Evolutionary conservation across 2,113 vertebrate genomes (phyloP).

Genomic region (Hydrochoerus hydrochaeris): DNA sequence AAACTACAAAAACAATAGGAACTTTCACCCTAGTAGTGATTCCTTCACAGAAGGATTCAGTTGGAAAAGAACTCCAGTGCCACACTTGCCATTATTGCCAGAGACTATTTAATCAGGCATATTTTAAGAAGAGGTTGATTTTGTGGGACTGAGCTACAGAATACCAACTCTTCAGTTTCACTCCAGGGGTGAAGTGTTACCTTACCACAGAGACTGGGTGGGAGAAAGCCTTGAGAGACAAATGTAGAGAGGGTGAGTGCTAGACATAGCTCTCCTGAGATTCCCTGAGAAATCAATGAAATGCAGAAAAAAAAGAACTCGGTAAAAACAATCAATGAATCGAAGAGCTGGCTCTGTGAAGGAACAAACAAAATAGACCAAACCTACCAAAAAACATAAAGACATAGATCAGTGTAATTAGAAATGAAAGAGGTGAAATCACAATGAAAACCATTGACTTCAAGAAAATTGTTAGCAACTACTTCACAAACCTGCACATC

Average conservation of each 20-base stretch:
- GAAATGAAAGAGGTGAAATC: too few relatives aligned
- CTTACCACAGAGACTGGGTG: not conserved
- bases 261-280: not conserved
- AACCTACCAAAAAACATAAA: too few relatives aligned
- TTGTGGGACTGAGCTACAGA: not conserved
- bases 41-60: not conserved
- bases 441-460: too few relatives aligned
- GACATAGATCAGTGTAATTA: too few relatives aligned
- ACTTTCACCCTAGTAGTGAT: not conserved
- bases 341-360: too few relatives aligned
- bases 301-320: too few relatives aligned
- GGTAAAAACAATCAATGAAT: too few relatives aligned
- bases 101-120: not conserved
- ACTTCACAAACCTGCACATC: too few relatives aligned
- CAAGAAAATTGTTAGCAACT: too few relatives aligned
- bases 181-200: not conserved
- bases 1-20: not conserved
- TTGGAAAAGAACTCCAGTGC: not conserved
- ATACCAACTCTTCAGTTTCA: not conserved
- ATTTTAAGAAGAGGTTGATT: not conserved
- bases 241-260: not conserved
- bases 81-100: not conserved
- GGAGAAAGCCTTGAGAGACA: not conserved
- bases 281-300: not conserved
- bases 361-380: too few relatives aligned